Conservation (phyloP, 2,797 vertebrate species). For the Manis pentadactyla region DNA sequence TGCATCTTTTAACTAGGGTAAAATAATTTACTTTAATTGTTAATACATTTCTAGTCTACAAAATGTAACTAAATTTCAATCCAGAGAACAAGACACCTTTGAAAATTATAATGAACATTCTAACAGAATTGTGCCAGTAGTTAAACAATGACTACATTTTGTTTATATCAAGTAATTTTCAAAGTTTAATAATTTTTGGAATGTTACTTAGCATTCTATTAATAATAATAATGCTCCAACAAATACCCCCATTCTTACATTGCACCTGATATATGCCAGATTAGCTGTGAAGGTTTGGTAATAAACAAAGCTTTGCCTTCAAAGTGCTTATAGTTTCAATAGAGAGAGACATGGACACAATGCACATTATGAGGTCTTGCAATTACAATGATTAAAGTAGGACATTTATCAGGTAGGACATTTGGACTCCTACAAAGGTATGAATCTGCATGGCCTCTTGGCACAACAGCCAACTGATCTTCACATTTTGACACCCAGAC, state of each 20-base stretch:
- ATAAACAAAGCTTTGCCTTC: not conserved
- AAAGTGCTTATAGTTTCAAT: not conserved
- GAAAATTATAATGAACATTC: constrained; percentile 59
- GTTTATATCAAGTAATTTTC: constrained; percentile 70
- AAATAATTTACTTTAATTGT: constrained; percentile 54
- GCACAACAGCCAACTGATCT: not conserved
- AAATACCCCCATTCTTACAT: not conserved
- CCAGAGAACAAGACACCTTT: constrained; percentile 29
- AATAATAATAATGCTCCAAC: constrained; percentile 29
- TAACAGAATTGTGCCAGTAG: constrained; percentile 19
- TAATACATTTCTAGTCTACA: constrained; percentile 24
- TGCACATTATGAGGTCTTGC: not conserved
- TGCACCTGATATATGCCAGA: not conserved
- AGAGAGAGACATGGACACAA: not conserved
- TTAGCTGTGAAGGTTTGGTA: not conserved
- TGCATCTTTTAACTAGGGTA: constrained; percentile 5
- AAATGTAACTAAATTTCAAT: constrained; percentile 60
- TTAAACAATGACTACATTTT: constrained; percentile 75
- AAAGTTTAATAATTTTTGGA: constrained; percentile 64
- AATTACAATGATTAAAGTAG: not conserved
- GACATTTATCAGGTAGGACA: not conserved
- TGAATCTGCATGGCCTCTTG: not conserved
- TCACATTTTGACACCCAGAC: not conserved
- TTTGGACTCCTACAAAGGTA: not conserved
- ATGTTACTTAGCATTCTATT: constrained; percentile 45